Evolutionary conservation across 2,888 invertebrate species (phyloP), one percentile per base, ranked within the genome.

Genomic region (Mesochorus sp.): DNA sequence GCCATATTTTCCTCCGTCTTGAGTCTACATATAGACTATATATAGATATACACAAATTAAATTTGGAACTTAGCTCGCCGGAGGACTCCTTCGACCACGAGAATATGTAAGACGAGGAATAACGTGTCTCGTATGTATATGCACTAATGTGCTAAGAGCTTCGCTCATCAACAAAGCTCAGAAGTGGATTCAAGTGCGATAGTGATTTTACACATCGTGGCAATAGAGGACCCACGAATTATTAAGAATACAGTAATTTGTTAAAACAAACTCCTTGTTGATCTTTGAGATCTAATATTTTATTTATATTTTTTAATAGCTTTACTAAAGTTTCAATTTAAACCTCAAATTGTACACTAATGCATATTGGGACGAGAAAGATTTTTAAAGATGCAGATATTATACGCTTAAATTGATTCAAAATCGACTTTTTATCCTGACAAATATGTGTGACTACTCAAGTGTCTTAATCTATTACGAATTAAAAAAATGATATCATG

Each of bases 191-290:
- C 55, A 42, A n/a, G n/a, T 49, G 76, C 72, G 79, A 81, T 80
- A 79, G 79, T 70, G 51, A 74, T 49, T 61, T 55, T 55, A 81
- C 72, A 76, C 14, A 24, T 5, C 21, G n/a, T 14, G 26, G 8
- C 1, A 2, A 8, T 68, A 81, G 79, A 76, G 77, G 81, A 84
- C 78, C 82, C 75, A 79, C 71, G 80, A 79, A 64, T 59, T 44
- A 64, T 28, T n/a, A 53, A 72, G 66, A 80, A 66, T 78, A n/a
- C n/a, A 72, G 67, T 78, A 67, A 74, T 75, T 76, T 59, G 64
- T 74, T 78, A 19, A 51, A 37, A 24, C 59, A 1, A 19, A 12
- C 10, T 3, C 19, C 26, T 21, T 42, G 10, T n/a, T 12, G 39
- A 34, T 64, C 51, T 42, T 59, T 47, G 51, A 61, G 37, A 14